Conservation (phyloP, 2,113 vertebrate species). For the Oxyura jamaicensis region DNA sequence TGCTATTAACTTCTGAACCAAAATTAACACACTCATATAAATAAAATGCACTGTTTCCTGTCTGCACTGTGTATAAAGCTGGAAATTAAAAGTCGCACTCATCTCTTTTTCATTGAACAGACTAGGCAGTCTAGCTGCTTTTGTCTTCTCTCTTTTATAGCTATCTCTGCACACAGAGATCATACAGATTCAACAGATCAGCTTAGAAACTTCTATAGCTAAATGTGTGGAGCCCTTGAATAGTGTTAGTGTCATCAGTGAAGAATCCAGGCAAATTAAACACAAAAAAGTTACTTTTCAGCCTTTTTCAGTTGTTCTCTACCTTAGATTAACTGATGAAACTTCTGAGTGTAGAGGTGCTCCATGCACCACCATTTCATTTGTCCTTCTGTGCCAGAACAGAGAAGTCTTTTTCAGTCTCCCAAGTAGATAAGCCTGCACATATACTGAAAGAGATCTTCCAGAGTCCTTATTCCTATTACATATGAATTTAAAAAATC, state of each 20-base stretch:
- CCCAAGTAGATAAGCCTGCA: background rate
- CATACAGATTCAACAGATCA: background rate
- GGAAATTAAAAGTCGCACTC: background rate
- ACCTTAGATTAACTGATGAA: background rate
- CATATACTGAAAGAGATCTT: background rate
- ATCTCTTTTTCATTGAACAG: background rate
- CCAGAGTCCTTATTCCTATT: background rate
- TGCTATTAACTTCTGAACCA: constrained; percentile 42
- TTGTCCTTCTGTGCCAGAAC: background rate
- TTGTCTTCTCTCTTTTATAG: background rate
- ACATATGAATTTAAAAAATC: background rate
- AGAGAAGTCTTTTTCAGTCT: background rate
- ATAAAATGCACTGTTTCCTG: constrained; percentile 15
- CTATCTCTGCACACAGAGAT: background rate
- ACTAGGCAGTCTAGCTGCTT: background rate
- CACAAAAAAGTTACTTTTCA: background rate
- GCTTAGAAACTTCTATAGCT: background rate
- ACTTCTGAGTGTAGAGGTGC: background rate
- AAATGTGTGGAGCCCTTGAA: background rate
- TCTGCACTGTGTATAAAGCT: background rate
- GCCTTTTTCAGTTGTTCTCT: background rate
- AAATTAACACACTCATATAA: constrained; percentile 54
- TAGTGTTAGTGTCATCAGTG: background rate
- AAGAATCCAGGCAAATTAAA: background rate
- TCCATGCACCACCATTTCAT: background rate